Conservation (phyloP, 35 echinoderm and acorn worm species). For the Holothuria glaberrima region DNA sequence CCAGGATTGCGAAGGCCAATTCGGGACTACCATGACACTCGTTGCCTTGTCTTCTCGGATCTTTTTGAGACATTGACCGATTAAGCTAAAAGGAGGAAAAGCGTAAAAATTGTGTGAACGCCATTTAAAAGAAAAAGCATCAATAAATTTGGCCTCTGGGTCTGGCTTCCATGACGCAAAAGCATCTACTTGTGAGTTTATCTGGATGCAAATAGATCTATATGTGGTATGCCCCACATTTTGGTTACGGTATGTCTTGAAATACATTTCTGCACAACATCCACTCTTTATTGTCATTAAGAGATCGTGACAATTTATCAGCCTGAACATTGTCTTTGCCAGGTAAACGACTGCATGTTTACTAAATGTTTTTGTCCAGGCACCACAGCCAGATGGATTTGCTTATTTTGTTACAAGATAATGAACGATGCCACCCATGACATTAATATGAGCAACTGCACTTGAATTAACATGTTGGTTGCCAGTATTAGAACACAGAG, state of each 20-base stretch:
- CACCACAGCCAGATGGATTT: slow-evolving; percentile 1
- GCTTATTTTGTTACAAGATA: background rate
- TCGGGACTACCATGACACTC: slow-evolving; percentile 32
- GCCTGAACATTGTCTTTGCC: background rate
- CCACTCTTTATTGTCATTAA: slow-evolving; percentile 41
- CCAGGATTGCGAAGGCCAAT: slow-evolving; percentile 53
- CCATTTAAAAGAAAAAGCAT: no score
- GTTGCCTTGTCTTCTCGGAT: slow-evolving; percentile 23
- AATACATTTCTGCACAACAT: slow-evolving; percentile 5
- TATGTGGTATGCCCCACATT: background rate
- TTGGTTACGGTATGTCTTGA: slow-evolving; percentile 1
- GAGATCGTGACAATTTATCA: background rate
- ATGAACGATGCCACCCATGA: slow-evolving; percentile 7
- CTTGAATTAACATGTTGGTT: slow-evolving; percentile 1
- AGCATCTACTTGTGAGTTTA: background rate
- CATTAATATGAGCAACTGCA: slow-evolving; percentile 13
- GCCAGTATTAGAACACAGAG: background rate
- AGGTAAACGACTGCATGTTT: background rate
- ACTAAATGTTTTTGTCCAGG: slow-evolving; percentile 4
- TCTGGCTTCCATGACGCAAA: slow-evolving; percentile 17
- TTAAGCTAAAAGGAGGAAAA: no score
- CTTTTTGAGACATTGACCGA: slow-evolving; percentile 40
- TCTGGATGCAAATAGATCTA: background rate
- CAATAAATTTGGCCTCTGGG: slow-evolving; percentile 8
- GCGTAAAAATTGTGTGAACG: slow-evolving; percentile 18